A percentile compares a stretch with the other conserved stretches of the same genome.
Evolutionary conservation across 2,797 vertebrate species (phyloP).

Genomic region (Heliangelus exortis): DNA sequence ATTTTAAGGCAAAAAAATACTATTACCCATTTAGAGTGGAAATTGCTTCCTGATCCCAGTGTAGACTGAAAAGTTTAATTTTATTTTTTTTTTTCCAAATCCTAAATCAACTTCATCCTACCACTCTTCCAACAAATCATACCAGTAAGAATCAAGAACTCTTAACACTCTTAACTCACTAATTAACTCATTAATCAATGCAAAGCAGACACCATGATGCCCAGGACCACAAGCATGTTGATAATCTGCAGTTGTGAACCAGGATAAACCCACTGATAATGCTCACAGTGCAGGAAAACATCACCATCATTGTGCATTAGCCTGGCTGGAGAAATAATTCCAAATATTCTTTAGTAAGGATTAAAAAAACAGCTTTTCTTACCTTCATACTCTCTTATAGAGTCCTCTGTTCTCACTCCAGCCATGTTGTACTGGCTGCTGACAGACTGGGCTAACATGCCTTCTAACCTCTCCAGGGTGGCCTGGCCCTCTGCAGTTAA

Average conservation of each 20-base stretch:
- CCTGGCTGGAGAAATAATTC: neutral
- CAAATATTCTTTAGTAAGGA: neutral
- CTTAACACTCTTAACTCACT: neutral
- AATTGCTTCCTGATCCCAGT: neutral
- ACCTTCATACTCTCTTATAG: conserved; percentile 87
- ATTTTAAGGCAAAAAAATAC: neutral
- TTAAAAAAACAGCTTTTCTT: neutral
- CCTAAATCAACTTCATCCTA: neutral
- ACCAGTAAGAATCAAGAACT: neutral
- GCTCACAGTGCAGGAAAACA: too few species aligned
- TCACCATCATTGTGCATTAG: neutral
- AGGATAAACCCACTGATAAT: neutral
- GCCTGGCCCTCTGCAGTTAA: conserved; percentile 92
- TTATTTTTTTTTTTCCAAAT: neutral
- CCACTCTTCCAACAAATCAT: neutral
- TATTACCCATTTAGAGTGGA: neutral
- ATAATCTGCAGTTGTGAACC: neutral
- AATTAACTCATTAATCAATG: neutral
- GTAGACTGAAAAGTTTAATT: neutral
- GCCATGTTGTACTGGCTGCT: conserved; percentile 95
- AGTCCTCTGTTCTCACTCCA: conserved; percentile 90
- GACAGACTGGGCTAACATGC: conserved; percentile 91
- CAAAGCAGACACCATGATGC: neutral
- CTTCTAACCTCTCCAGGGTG: conserved; percentile 92
- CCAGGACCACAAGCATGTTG: neutral